Percentiles rank a stretch among this genome's conserved stretches.
Evolutionary conservation across 2,113 vertebrate genomes (phyloP).

Genomic region (Columba janthina): DNA sequence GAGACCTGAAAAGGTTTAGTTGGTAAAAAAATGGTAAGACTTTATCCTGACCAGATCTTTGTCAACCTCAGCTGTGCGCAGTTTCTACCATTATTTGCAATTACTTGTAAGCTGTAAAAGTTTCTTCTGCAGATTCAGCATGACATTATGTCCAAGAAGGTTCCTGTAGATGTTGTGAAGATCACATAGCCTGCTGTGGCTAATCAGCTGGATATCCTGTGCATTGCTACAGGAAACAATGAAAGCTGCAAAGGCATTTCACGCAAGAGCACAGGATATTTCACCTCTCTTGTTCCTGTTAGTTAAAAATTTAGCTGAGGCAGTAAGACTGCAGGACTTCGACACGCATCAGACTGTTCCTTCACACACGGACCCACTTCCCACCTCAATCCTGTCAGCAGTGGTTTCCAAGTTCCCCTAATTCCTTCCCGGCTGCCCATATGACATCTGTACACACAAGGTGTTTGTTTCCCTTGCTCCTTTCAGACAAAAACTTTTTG

Average conservation of each 20-base stretch:
- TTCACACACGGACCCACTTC: neutral
- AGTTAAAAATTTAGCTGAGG: constrained; percentile 40
- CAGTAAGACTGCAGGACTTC: neutral
- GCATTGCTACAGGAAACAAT: constrained; percentile 33
- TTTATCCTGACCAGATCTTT: neutral
- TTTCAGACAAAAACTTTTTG: constrained; percentile 5
- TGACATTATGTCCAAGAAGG: neutral
- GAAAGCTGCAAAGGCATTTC: neutral
- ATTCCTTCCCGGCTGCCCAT: neutral
- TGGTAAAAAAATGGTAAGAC: neutral
- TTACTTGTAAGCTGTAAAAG: neutral
- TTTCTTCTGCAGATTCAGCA: neutral
- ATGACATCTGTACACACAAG: neutral
- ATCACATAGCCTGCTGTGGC: neutral
- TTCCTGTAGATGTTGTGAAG: constrained; percentile 17
- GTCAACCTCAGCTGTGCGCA: neutral
- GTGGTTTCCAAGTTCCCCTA: neutral
- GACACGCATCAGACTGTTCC: neutral
- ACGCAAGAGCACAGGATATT: constrained; percentile 21
- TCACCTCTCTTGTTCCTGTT: constrained; percentile 26
- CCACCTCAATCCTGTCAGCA: neutral
- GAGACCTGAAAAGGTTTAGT: neutral
- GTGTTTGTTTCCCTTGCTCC: neutral
- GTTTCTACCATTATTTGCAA: constrained; percentile 25
- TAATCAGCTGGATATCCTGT: constrained; percentile 46